Conservation (phyloP, 2,797 vertebrate species). For the Enteromius unitaeniatus region DNA sequence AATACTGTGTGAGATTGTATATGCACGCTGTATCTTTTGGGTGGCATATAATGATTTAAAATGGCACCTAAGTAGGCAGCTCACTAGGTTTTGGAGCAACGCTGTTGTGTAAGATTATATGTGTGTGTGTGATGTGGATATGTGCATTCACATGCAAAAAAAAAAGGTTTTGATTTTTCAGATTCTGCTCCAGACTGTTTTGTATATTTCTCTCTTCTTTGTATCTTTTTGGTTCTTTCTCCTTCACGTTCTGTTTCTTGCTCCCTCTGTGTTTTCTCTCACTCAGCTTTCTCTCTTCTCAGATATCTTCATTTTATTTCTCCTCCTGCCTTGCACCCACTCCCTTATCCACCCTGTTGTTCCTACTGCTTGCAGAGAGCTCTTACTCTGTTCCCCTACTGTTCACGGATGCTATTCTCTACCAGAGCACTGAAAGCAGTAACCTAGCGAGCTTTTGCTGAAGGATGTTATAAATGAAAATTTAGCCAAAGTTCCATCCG, state of each 20-base stretch:
- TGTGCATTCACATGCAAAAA: neutral
- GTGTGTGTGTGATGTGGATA: neutral
- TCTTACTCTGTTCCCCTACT: conserved; percentile 54
- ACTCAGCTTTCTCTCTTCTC: conserved; percentile 73
- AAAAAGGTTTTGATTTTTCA: neutral
- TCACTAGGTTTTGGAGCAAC: neutral
- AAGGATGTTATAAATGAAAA: conserved; percentile 99
- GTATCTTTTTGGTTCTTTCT: neutral
- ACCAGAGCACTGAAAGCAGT: conserved; percentile 97
- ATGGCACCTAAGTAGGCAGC: neutral
- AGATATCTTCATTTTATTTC: conserved; percentile 67
- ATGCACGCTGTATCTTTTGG: neutral
- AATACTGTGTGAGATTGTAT: neutral
- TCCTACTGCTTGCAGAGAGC: conserved; percentile 39
- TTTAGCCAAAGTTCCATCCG: conserved; percentile 94
- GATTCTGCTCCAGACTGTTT: conserved; percentile 15
- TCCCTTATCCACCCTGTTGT: conserved; percentile 64
- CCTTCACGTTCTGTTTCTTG: neutral
- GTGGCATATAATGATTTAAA: neutral
- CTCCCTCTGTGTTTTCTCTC: conserved; percentile 57
- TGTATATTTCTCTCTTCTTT: neutral
- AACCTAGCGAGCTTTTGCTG: conserved; percentile 99
- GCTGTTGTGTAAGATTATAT: neutral
- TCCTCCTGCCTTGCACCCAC: conserved; percentile 72
- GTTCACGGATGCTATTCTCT: conserved; percentile 79